Conservation (phyloP, 2,888 invertebrate species). For the Aspidiotus rigidus region DNA sequence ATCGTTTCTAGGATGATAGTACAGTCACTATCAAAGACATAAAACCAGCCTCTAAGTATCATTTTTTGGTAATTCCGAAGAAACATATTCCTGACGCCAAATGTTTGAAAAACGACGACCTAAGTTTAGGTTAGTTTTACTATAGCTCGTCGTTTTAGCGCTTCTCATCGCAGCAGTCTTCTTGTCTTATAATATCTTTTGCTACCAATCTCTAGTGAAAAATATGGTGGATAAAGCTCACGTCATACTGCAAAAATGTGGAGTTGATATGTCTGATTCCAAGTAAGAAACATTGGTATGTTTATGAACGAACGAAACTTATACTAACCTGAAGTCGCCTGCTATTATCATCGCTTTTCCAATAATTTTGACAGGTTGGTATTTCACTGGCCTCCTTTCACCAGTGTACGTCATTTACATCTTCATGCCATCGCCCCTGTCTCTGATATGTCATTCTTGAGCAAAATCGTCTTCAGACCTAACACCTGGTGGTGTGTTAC, state of each 20-base stretch:
- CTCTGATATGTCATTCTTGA: slow-evolving; percentile 52
- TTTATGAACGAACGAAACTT: no score
- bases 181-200: slow-evolving; percentile 10
- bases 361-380: slow-evolving; percentile 49
- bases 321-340: slow-evolving; percentile 11
- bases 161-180: no score
- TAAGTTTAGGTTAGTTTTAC: slow-evolving; percentile 55
- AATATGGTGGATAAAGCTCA: slow-evolving; percentile 55
- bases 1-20: slow-evolving; percentile 52
- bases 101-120: slow-evolving; percentile 55
- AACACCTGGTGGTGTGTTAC: slow-evolving; percentile 31
- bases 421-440: slow-evolving; percentile 75
- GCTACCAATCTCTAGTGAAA: slow-evolving; percentile 48
- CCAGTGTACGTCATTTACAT: slow-evolving; percentile 71
- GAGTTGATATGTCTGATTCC: slow-evolving; percentile 41
- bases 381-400: slow-evolving; percentile 88
- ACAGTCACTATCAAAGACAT: slow-evolving; percentile 73
- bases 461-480: slow-evolving; percentile 30
- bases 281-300: slow-evolving; percentile 38
- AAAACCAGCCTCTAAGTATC: slow-evolving; percentile 68
- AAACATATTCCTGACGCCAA: slow-evolving; percentile 67
- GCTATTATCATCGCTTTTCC: neutral
- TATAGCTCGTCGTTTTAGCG: neutral
- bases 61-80: slow-evolving; percentile 68
- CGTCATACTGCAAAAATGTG: slow-evolving; percentile 47